Percentiles rank a stretch among this genome's conserved stretches.
These are phyloP conservation scores for Odontamblyopus rebecca DNA, from an alignment of 2,797 vertebrate genomes.

Conservation along the genomic window DNA sequence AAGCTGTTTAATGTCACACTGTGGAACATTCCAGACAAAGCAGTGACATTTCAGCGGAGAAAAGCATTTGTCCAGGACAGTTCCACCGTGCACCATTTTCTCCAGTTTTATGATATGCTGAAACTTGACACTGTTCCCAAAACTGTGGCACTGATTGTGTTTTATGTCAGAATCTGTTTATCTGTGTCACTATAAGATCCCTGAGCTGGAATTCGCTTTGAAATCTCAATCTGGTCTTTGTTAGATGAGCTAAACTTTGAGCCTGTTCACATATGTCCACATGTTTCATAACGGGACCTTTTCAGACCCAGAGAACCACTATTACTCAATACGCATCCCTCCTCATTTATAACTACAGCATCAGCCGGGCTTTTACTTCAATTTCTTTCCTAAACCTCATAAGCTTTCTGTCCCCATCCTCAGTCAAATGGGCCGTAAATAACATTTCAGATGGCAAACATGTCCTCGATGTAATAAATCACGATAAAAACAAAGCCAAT, in stretches of 20 bases:
- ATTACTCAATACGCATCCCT: slow-evolving; percentile 53
- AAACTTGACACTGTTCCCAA: neutral
- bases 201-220: slow-evolving; percentile 44
- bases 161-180: slow-evolving; percentile 24
- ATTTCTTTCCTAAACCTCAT: slow-evolving; percentile 46
- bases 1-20: too few species aligned
- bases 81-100: neutral
- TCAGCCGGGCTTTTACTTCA: slow-evolving; percentile 47
- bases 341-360: slow-evolving; percentile 51
- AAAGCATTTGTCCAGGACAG: too few species aligned
- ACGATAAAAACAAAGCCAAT: slow-evolving; percentile 50
- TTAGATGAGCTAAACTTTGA: slow-evolving; percentile 41
- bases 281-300: slow-evolving; percentile 43
- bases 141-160: neutral
- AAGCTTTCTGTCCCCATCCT: slow-evolving; percentile 36
- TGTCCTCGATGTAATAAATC: slow-evolving; percentile 50
- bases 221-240: slow-evolving; percentile 52
- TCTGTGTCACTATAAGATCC: slow-evolving; percentile 29
- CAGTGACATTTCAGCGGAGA: too few species aligned
- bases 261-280: slow-evolving; percentile 46
- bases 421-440: slow-evolving; percentile 48
- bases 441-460: slow-evolving; percentile 42
- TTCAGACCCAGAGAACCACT: slow-evolving; percentile 42
- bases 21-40: too few species aligned
- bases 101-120: neutral